Base-by-base conservation (phyloP, 2,797 vertebrate genomes). In the Artibeus lituratus region DNA sequence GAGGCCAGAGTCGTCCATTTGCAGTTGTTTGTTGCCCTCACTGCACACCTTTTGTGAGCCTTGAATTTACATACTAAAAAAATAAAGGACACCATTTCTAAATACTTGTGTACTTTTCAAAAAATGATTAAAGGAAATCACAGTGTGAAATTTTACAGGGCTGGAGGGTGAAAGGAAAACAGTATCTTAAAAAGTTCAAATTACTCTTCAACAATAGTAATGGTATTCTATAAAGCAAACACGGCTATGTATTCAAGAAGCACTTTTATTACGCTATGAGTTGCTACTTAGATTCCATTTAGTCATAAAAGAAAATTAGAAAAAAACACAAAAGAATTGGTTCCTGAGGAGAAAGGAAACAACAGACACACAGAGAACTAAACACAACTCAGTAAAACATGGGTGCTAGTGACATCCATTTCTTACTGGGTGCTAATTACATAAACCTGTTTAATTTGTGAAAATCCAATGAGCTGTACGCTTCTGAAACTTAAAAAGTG, bases 1-100 rank as follows among this genome's bases (percentile, higher is more conserved):
- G 99, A 99, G 55, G 99, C 99, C 98, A 99, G 98, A 0, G 99
- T 99, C 7, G 99, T 99, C 99, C 99, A 99, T 96, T 99, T 99
- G 98, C 99, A 99, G 98, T 99, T 99, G 97, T 99, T 99, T 39
- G 99, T 99, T 96, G 99, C 99, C 98, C 99, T 98, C 96, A 99
- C 99, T 9, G 99, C 99, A 91, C 99, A 99, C 94, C 99, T 99
- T 98, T 99, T 99, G 98, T 99, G 99, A 94, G 99, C 99, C 98
- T 99, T 99, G 98, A 99, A 99, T 97, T 99, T 99, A 97, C 99
- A 99, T 92, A 99, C 99, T 99, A 96, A 22, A 98, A 98, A 84
- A 74, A 92, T 97, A 18, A 22, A 83, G 4, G 47, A 69, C 92
- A 65, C 26, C 39, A 77, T 19, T 88, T 2, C 1, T 4, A 87